Conservation (phyloP, 1,140 invertebrate species). For the Ips typographus region DNA sequence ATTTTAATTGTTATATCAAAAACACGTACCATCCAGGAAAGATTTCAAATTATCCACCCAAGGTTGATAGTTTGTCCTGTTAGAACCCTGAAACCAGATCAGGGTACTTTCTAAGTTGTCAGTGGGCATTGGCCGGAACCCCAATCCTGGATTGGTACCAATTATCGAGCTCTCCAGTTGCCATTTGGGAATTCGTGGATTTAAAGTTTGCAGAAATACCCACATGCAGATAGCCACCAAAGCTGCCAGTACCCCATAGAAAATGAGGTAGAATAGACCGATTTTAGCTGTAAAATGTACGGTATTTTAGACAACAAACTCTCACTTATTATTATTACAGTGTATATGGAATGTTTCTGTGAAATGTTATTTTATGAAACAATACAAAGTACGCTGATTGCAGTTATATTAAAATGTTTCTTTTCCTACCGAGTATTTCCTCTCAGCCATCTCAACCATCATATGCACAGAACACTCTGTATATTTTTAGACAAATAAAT, state of each 20-base stretch:
- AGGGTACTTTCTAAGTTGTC: constrained; percentile 90
- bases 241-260: constrained; percentile 83
- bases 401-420: too few species aligned
- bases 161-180: constrained; percentile 79
- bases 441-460: too few species aligned
- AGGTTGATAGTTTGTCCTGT: constrained; percentile 74
- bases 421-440: too few species aligned
- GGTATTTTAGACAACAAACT: too few species aligned
- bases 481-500: too few species aligned
- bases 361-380: background rate
- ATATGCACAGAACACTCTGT: too few species aligned
- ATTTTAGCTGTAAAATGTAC: constrained; percentile 73
- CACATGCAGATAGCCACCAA: constrained; percentile 89
- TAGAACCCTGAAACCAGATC: constrained; percentile 86
- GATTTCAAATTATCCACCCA: constrained; percentile 75
- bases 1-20: background rate
- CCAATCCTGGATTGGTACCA: constrained; percentile 89
- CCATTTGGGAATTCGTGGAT: constrained; percentile 83
- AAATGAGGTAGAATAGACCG: constrained; percentile 87
- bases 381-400: background rate
- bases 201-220: constrained; percentile 88
- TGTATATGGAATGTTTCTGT: too few species aligned
- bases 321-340: too few species aligned
- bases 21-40: constrained; percentile 66
- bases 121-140: constrained; percentile 90